Base-by-base conservation (phyloP, 2,113 vertebrate genomes). In the Calidris pygmaea region DNA sequence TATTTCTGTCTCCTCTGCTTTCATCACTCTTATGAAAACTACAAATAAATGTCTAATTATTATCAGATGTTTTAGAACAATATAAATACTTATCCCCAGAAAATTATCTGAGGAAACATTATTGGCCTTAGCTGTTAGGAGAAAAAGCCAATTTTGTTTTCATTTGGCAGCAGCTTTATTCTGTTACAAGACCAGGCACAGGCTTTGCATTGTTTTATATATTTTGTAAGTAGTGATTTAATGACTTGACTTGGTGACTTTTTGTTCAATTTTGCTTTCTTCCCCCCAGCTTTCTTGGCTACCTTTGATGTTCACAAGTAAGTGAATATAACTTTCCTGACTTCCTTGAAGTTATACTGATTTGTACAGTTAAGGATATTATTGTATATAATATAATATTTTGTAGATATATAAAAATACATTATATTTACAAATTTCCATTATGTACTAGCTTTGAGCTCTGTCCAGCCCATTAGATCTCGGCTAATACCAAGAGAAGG, bases 21-120 rank as follows among this genome's bases (percentile, higher is more conserved):
- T 92, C 87, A 95, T 50, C 86, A 85, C 83, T 92, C 52, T 76
- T 85, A 75, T 19, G 59, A 95, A 95, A 98, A 98, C 96, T 97
- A 97, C 95, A 98, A 98, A 98, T 98, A 98, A 97, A 95, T 81
- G 94, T 88, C 71, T 98, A 99, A 99, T 98, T 98, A 97, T 97
- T 98, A 97, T 98, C 98, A 98, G 98, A 98, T 98, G 98, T 97
- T 97, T 98, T 71, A 92, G 95, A 97, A 96, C 96, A 96, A 97
- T 96, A 95, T 81, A 97, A 97, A 97, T 98, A 96, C 90, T 97
- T 98, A 98, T 97, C 96, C 94, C 90, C 81, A 96, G 96, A 97
- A 98, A 97, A 97, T 94, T 96, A 95, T 95, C 95, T 96, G 82
- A 97, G 93, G 95, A 98, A 98, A 96, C 65, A 82, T 97, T 96